These are phyloP conservation scores for Echinometra lucunter DNA, from an alignment of 53 echinoderm and acorn worm genomes.

Conservation along the genomic window DNA sequence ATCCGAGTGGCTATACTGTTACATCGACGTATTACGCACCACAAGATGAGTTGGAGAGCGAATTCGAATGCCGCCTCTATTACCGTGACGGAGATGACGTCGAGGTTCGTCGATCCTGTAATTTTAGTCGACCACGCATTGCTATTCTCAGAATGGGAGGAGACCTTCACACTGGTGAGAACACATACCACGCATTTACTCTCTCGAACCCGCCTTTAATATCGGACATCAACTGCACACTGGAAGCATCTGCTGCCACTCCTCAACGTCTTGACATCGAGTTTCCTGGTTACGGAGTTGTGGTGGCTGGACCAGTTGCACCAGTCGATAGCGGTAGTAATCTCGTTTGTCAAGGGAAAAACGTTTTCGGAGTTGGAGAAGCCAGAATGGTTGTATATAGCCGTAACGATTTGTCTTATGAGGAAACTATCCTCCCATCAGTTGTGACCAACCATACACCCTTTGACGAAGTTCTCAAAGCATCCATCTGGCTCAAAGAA, in stretches of 20 bases:
- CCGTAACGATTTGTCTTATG: not conserved
- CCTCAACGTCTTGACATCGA: not conserved
- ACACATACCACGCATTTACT: constrained; percentile 19
- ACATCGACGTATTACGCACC: not conserved
- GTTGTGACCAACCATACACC: not conserved
- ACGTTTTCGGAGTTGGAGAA: constrained; percentile 34
- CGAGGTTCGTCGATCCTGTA: constrained; percentile 21
- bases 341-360: constrained; percentile 31
- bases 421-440: constrained; percentile 11
- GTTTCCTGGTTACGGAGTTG: constrained; percentile 36
- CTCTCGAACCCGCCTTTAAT: constrained; percentile 21
- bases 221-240: constrained; percentile 19
- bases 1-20: not conserved
- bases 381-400: constrained; percentile 43
- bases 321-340: constrained; percentile 35
- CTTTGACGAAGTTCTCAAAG: not conserved
- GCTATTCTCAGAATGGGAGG: constrained; percentile 11
- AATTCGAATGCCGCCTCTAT: constrained; percentile 54
- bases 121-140: constrained; percentile 3
- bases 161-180: not conserved
- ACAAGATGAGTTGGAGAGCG: not conserved
- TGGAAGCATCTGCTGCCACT: not conserved
- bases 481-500: constrained; percentile 19
- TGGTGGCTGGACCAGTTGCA: constrained; percentile 19
- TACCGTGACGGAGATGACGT: constrained; percentile 21